Evolutionary conservation across 1,140 invertebrate species (phyloP), one percentile per base, ranked within the genome.

Genomic region (Zaprionus kolodkinae): DNA sequence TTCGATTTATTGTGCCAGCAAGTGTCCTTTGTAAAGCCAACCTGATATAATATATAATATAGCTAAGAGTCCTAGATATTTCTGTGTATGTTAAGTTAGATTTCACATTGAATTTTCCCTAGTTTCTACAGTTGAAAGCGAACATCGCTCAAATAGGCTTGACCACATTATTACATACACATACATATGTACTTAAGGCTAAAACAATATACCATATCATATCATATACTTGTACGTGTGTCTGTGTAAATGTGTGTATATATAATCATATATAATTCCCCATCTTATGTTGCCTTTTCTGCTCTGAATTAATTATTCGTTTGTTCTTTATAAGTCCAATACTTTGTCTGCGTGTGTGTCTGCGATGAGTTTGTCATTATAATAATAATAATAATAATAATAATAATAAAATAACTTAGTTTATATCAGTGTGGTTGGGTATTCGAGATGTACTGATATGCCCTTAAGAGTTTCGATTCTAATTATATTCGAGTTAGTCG

Each of bases 141-240:
- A 91, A 91, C 82, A 91, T 91, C 90, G 89, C 90, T 91, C 89
- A 91, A 74, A 78, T 74, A 84, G 81, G 76, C 70, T 74, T 83
- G 68, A 81, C 79, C 74, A 81, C 78, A 86, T 21, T 21, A 70
- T 76, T 63, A 67, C 55, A 69, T 55, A 59, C 59, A 59, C 30
- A 65, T 43, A 65, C 52, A 66, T 81, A 87, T 79, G 65, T 82
- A 64, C 72, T 65, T 78, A 74, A n/a, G 64, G 36, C 55, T 73
- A 64, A 69, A 74, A 63, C 52, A 72, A 69, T 83, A 80, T 70
- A 73, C 72, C 78, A 75, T 72, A 66, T 81, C 72, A 55, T 57
- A 59, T 69, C 50, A 63, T 64, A 52, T 67, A 35, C 43, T 62
- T 75, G 33, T 64, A 36, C 38, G 40, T 65, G 67, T 65, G 33